Evolutionary conservation across 2,797 vertebrate genomes (phyloP).

Genomic region (Leptodactylus fallax): DNA sequence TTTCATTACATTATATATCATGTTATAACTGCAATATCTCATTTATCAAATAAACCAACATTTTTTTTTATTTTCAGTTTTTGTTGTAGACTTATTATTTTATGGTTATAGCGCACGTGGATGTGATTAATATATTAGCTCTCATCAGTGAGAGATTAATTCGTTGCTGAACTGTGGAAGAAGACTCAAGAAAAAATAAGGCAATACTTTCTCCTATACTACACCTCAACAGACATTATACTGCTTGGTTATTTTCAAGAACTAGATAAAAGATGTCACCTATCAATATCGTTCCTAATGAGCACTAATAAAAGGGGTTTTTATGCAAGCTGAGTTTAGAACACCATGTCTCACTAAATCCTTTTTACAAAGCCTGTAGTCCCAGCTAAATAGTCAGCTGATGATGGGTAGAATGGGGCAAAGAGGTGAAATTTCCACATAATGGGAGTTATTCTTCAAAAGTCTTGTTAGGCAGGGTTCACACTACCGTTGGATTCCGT

Average conservation of each 20-base stretch:
- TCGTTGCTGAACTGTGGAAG: background rate
- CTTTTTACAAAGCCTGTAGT: background rate
- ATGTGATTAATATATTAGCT: background rate
- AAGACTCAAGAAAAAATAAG: too few relatives aligned
- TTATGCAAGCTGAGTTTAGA: background rate
- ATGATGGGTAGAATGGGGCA: background rate
- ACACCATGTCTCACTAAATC: background rate
- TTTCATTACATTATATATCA: constrained; percentile 79
- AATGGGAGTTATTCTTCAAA: background rate
- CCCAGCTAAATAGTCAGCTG: background rate
- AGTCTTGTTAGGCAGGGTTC: too few relatives aligned
- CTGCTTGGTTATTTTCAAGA: background rate
- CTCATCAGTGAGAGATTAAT: background rate
- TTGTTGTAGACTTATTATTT: background rate
- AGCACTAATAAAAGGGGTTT: background rate
- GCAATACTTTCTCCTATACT: background rate
- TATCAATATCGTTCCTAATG: background rate
- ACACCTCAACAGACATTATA: background rate
- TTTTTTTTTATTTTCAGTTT: background rate
- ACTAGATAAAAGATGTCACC: constrained; percentile 10
- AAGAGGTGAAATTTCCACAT: background rate
- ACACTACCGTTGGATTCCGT: too few relatives aligned
- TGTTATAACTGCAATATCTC: constrained; percentile 66
- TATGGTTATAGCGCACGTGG: background rate
- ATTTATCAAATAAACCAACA: background rate